A percentile compares a stretch with the other conserved stretches of the same genome.
These are phyloP conservation scores for Calameuta pallipes DNA, from an alignment of 2,888 invertebrate genomes.

Conservation along the genomic window DNA sequence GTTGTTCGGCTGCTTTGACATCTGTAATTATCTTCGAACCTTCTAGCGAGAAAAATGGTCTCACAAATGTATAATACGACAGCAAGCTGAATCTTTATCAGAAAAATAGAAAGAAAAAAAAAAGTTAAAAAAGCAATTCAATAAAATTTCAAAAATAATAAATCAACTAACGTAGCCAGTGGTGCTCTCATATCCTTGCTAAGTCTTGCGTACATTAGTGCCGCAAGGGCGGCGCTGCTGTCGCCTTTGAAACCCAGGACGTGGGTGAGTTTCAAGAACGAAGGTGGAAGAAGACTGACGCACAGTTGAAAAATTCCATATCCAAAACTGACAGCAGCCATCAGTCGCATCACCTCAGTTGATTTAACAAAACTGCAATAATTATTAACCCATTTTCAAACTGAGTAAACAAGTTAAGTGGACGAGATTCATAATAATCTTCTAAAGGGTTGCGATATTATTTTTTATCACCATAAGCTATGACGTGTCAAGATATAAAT, in stretches of 20 bases:
- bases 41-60: slow-evolving; percentile 76
- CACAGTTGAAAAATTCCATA: slow-evolving; percentile 77
- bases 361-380: slow-evolving; percentile 64
- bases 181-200: slow-evolving; percentile 77
- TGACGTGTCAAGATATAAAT: not conserved
- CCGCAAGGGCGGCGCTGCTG: slow-evolving; percentile 70
- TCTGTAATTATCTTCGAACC: slow-evolving; percentile 72
- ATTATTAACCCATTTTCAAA: not conserved
- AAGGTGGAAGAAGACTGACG: slow-evolving; percentile 75
- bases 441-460: not conserved
- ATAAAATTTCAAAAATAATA: slow-evolving; percentile 7
- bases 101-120: slow-evolving; percentile 24
- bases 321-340: slow-evolving; percentile 78
- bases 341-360: slow-evolving; percentile 71
- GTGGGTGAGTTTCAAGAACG: slow-evolving; percentile 71
- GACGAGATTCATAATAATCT: not conserved
- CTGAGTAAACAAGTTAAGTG: not conserved
- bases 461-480: not conserved
- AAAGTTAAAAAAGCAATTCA: slow-evolving; percentile 34
- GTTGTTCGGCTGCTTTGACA: slow-evolving; percentile 68
- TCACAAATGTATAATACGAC: slow-evolving; percentile 78
- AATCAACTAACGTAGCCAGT: slow-evolving; percentile 71
- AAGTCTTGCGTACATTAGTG: slow-evolving; percentile 72
- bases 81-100: slow-evolving; percentile 44
- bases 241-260: slow-evolving; percentile 77